A percentile compares a stretch with the other conserved stretches of the same genome.
Conservation (phyloP, 2,113 vertebrate species). For the Piprites chloris region DNA sequence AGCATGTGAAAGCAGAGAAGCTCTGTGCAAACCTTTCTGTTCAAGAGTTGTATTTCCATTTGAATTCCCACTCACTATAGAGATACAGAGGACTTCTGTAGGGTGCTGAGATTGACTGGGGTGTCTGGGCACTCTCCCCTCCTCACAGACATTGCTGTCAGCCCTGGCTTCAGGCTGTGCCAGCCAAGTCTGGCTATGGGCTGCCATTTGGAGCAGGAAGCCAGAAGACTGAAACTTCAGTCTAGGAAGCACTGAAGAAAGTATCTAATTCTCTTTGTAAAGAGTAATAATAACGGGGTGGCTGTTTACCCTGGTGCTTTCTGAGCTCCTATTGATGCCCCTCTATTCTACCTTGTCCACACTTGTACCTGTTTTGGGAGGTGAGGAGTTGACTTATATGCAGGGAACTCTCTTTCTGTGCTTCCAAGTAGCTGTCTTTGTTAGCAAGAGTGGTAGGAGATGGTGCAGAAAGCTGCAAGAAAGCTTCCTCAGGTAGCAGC, state of each 20-base stretch:
- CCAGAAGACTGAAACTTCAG: neutral
- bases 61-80: neutral
- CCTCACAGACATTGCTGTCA: neutral
- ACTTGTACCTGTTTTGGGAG: neutral
- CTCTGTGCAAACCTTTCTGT: neutral
- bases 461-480: neutral
- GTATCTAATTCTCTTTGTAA: neutral
- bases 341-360: neutral
- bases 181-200: neutral
- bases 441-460: neutral
- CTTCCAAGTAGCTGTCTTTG: neutral
- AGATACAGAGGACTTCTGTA: neutral
- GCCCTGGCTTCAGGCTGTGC: neutral
- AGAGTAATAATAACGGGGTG: neutral
- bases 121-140: neutral
- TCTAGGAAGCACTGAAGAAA: neutral
- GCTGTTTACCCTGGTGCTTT: neutral
- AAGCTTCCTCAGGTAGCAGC: neutral
- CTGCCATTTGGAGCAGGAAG: neutral
- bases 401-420: neutral
- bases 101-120: neutral
- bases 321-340: neutral
- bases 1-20: neutral
- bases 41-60: neutral
- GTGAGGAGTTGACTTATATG: neutral